Conservation (phyloP, 2,797 vertebrate genomes). For the Choloepus didactylus region DNA sequence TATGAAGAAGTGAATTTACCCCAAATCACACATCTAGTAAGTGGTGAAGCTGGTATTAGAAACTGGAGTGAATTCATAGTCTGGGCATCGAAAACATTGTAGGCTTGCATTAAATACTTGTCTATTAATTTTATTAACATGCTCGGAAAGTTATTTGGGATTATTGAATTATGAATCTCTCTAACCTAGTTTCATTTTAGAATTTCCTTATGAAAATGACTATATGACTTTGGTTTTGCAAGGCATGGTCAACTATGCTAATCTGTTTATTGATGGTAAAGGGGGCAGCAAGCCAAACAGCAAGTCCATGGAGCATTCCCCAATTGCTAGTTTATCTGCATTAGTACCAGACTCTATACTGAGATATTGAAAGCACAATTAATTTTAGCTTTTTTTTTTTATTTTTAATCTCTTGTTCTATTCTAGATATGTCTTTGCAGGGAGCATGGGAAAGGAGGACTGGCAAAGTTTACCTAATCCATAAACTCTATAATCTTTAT, state of each 20-base stretch:
- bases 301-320: background rate
- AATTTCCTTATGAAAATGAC: slow-evolving; percentile 61
- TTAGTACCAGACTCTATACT: background rate
- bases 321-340: background rate
- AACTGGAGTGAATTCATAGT: background rate
- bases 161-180: slow-evolving; percentile 38
- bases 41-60: background rate
- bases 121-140: background rate
- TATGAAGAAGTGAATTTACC: slow-evolving; percentile 35
- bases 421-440: background rate
- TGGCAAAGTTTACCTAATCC: background rate
- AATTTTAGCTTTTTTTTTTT: background rate
- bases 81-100: background rate
- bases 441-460: background rate
- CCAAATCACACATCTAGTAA: slow-evolving; percentile 52
- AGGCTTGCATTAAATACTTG: slow-evolving; percentile 22
- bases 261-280: slow-evolving; percentile 61
- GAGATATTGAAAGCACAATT: slow-evolving; percentile 31
- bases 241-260: background rate
- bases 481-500: background rate
- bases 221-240: slow-evolving; percentile 43
- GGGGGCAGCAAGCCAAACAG: slow-evolving; percentile 36
- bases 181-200: background rate
- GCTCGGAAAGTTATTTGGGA: background rate
- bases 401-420: background rate